Conservation (phyloP, 2,797 vertebrate genomes). For the Mastacembelus armatus region DNA sequence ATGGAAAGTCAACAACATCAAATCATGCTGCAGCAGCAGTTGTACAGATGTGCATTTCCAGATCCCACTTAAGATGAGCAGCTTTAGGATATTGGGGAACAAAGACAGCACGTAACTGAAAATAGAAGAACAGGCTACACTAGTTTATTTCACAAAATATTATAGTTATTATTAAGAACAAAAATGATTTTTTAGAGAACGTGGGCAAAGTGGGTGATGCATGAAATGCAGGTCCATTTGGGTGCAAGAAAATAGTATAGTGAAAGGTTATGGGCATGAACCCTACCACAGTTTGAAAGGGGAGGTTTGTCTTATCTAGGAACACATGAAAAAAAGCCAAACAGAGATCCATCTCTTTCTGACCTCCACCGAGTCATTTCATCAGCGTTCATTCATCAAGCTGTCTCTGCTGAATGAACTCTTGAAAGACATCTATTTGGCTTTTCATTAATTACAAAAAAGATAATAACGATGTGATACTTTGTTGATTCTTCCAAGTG, state of each 20-base stretch:
- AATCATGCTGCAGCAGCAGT: slow-evolving; percentile 6
- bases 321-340: slow-evolving; percentile 57
- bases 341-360: slow-evolving; percentile 40
- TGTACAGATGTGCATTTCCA: slow-evolving; percentile 14
- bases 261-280: slow-evolving; percentile 21
- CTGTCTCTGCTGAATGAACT: slow-evolving; percentile 1
- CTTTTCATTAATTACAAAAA: neutral
- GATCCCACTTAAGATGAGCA: slow-evolving; percentile 21
- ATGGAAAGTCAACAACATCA: slow-evolving; percentile 22
- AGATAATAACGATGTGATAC: neutral
- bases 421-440: slow-evolving; percentile 7
- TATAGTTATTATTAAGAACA: neutral
- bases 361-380: slow-evolving; percentile 30
- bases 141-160: slow-evolving; percentile 3
- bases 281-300: slow-evolving; percentile 28
- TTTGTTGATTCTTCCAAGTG: neutral
- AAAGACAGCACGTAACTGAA: slow-evolving; percentile 6
- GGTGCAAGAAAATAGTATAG: slow-evolving; percentile 1
- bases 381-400: slow-evolving; percentile 36
- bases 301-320: slow-evolving; percentile 58
- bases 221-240: neutral
- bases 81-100: slow-evolving; percentile 8
- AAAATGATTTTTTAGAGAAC: slow-evolving; percentile 6
- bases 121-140: slow-evolving; percentile 5
- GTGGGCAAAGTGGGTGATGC: neutral